A percentile compares a stretch with the other conserved stretches of the same genome.
These are phyloP conservation scores for Ormyrus labotus DNA, from an alignment of 2,888 invertebrate genomes.

Conservation along the genomic window DNA sequence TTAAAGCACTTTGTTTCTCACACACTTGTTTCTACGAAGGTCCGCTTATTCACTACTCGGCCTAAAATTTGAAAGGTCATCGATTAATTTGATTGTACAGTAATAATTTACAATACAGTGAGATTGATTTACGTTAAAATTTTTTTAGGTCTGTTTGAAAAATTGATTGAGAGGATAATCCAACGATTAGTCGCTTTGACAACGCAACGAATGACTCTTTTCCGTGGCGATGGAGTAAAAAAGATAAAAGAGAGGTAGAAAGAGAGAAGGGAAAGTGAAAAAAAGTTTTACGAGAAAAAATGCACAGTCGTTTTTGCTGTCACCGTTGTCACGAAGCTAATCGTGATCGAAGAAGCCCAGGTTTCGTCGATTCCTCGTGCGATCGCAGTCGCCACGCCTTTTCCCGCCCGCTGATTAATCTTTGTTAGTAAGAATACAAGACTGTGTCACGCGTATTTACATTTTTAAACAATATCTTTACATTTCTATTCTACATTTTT, in stretches of 20 bases:
- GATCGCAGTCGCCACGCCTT: constrained; percentile 42
- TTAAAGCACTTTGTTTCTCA: not conserved
- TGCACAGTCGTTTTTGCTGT: constrained; percentile 57
- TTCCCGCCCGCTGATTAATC: constrained; percentile 9
- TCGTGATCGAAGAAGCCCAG: constrained; percentile 50
- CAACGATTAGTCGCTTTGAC: constrained; percentile 10
- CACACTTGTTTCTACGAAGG: not conserved
- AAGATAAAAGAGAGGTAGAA: constrained; percentile 32
- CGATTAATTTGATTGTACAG: not conserved
- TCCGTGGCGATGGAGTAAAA: constrained; percentile 36
- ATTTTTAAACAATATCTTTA: too few relatives aligned
- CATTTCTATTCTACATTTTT: too few relatives aligned
- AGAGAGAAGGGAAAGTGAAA: constrained; percentile 44
- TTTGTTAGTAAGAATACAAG: too few relatives aligned
- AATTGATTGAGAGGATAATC: not conserved
- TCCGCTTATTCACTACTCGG: not conserved
- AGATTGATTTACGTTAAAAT: not conserved
- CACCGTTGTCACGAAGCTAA: constrained; percentile 41
- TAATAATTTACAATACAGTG: not conserved
- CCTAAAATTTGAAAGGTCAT: not conserved
- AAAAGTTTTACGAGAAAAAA: constrained; percentile 46
- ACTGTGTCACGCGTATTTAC: too few relatives aligned
- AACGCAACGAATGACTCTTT: constrained; percentile 35
- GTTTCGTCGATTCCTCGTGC: constrained; percentile 45
- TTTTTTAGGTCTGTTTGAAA: not conserved